Evolutionary conservation across 2,888 invertebrate species (phyloP).

Genomic region (Drosophila fulvimacula): DNA sequence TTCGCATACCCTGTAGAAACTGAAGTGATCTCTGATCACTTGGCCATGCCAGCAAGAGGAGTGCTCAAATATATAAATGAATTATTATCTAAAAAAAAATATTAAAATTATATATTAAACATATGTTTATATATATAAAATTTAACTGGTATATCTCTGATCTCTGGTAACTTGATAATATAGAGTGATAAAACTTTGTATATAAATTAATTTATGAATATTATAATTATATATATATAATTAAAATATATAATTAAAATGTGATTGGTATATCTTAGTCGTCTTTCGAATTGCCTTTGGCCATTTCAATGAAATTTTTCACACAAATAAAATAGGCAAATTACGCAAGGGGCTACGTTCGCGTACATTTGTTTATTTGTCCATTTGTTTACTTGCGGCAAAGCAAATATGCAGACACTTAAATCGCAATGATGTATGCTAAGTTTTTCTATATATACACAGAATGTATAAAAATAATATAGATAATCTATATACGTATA

Average conservation of each 20-base stretch:
- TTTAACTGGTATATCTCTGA: no score
- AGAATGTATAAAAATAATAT: conserved; percentile 6
- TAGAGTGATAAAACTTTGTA: not conserved
- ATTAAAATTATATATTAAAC: no score
- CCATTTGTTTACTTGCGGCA: conserved; percentile 61
- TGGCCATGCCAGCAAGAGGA: not conserved
- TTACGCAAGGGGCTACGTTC: conserved; percentile 47
- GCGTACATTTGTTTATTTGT: conserved; percentile 56
- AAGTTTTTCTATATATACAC: conserved; percentile 21
- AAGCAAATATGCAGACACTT: conserved; percentile 65
- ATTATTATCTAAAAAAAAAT: no score
- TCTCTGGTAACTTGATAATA: no score
- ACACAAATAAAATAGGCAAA: conserved; percentile 51
- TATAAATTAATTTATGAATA: no score
- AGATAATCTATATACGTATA: conserved; percentile 13
- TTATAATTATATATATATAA: not conserved
- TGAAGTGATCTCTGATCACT: not conserved
- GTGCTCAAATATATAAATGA: no score
- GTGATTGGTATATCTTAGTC: conserved; percentile 5
- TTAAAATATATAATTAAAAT: not conserved
- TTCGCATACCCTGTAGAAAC: not conserved
- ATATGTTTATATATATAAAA: no score
- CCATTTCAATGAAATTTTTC: conserved; percentile 56
- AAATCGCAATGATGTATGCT: conserved; percentile 59
- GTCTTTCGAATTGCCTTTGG: not conserved